A percentile compares a stretch with the other conserved stretches of the same genome.
Conservation (phyloP, 2,797 vertebrate genomes). For the Poeciliopsis gracilis region DNA sequence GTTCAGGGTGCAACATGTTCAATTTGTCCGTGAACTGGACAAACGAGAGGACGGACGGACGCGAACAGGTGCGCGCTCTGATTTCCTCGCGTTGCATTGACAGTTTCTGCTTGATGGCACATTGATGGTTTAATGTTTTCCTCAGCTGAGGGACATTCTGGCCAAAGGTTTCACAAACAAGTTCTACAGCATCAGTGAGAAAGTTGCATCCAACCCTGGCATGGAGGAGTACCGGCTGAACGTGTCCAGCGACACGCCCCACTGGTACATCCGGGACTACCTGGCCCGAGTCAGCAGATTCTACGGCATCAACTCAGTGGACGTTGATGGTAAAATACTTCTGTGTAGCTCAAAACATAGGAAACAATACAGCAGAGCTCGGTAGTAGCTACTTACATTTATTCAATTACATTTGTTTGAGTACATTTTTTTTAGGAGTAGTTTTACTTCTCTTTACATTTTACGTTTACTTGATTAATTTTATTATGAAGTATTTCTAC, state of each 20-base stretch:
- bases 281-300: conserved; percentile 72
- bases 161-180: conserved; percentile 83
- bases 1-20: conserved; percentile 82
- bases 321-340: conserved; percentile 77
- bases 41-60: conserved; percentile 36
- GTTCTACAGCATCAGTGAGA: conserved; percentile 78
- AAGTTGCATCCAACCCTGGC: conserved; percentile 14
- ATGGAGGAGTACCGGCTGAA: conserved; percentile 78
- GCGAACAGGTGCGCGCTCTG: conserved; percentile 65
- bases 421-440: no score
- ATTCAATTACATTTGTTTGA: no score
- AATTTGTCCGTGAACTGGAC: conserved; percentile 79
- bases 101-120: neutral
- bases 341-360: neutral
- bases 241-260: conserved; percentile 85
- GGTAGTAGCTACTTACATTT: no score
- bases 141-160: conserved; percentile 77
- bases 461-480: no score
- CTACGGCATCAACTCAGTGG: conserved; percentile 63
- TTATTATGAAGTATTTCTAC: no score
- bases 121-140: neutral
- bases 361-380: neutral
- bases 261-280: conserved; percentile 87
- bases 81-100: neutral
- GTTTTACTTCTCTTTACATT: no score